Percentiles rank a stretch among this genome's conserved stretches.
Evolutionary conservation across 2,797 vertebrate species (phyloP).

Genomic region (Echeneis naucrates): DNA sequence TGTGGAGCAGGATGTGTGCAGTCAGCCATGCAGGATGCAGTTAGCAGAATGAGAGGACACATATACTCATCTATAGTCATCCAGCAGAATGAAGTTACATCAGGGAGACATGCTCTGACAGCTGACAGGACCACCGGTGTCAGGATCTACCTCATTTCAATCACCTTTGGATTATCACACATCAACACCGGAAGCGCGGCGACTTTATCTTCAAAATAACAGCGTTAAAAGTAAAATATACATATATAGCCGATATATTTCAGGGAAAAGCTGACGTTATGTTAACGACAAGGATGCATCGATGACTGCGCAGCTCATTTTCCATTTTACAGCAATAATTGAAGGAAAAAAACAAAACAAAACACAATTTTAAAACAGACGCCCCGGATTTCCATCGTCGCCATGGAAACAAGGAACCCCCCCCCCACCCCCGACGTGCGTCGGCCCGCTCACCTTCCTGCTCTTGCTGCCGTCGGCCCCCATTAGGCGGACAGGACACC

Average conservation of each 20-base stretch:
- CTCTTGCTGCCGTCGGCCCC: conserved; percentile 82
- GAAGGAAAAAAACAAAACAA: too few relatives aligned
- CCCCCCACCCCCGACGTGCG: conserved; percentile 8
- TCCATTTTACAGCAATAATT: neutral
- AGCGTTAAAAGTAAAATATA: neutral
- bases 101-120: neutral
- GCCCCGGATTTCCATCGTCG: neutral
- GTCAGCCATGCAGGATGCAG: conserved; percentile 58
- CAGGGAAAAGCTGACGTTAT: too few relatives aligned
- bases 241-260: neutral
- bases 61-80: conserved; percentile 25
- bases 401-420: conserved; percentile 59
- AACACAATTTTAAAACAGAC: neutral
- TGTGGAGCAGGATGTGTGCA: conserved; percentile 62
- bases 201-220: conserved; percentile 49
- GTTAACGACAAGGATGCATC: too few relatives aligned
- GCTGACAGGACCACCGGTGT: too few relatives aligned
- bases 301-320: fast-evolving
- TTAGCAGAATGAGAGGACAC: conserved; percentile 50
- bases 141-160: neutral
- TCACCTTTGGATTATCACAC: neutral
- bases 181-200: conserved; percentile 21
- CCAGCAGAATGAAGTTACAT: conserved; percentile 8
- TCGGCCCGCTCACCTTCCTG: conserved; percentile 76
- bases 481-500: conserved; percentile 72